Evolutionary conservation across 2,113 vertebrate genomes (phyloP), one percentile per base, ranked within the genome.

Genomic region (Bubo scandiacus): DNA sequence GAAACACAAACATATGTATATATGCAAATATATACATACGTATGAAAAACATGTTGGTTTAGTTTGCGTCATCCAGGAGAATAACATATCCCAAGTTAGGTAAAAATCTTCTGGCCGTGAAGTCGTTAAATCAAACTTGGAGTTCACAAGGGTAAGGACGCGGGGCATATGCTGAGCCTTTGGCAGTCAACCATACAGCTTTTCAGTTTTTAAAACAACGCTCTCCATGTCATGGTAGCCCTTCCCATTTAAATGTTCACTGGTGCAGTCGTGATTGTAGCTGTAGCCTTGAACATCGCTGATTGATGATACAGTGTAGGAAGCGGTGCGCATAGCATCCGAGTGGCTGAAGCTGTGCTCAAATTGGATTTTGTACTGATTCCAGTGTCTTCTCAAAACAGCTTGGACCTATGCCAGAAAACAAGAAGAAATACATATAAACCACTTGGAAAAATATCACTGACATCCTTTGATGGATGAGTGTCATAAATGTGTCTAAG

Each of bases 161-260:
- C 9, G 3, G 32, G 66, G 66, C 79, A 18, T 1, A 27, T 5
- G 29, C 51, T 1, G 0, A 38, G 47, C 40, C 75, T 23, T 19
- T 21, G 52, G 19, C 12, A 30, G 70, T 99, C 98, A 99, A 70
- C 98, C 98, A 2, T 98, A 99, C 36, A 98, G 94, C 78, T 98
- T 98, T 27, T 99, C 99, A 0, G 98, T 94, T 86, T 99, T 99
- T 21, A 99, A 95, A 34, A 98, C 90, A 22, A 98, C 23, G 6
- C 96, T 97, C 74, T 99, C 99, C 30, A 97, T 96, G 63, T 99
- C 99, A 2, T 98, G 98, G 97, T 94, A 98, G 95, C 98, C 97
- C 95, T 99, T 99, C 45, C 99, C 99, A 36, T 99, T 99, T 95
- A 99, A 98, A 93, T 99, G 98, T 97, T 99, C 99, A 2, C 98